Evolutionary conservation across 2,888 invertebrate species (phyloP).

Genomic region (Torymus auratus): DNA sequence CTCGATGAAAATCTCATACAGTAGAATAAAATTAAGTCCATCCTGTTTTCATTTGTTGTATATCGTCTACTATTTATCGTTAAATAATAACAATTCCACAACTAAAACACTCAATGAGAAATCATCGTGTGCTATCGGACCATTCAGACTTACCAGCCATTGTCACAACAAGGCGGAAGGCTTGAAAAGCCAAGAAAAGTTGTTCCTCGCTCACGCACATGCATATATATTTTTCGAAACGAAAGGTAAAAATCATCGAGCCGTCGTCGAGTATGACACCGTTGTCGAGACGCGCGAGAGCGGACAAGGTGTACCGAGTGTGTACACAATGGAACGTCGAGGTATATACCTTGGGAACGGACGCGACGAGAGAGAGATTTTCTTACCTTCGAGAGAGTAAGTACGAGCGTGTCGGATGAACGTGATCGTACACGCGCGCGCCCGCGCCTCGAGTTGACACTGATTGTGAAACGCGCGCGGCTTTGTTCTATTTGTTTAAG

Average conservation of each 20-base stretch:
- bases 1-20: too few species aligned
- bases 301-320: conserved; percentile 26
- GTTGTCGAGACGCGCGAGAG: conserved; percentile 20
- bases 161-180: too few species aligned
- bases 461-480: conserved; percentile 47
- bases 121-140: too few species aligned
- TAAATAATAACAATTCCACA: too few species aligned
- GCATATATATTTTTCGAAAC: conserved; percentile 7
- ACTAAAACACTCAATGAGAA: too few species aligned
- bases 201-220: too few species aligned
- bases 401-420: conserved; percentile 42
- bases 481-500: conserved; percentile 47
- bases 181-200: too few species aligned
- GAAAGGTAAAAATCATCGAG: conserved; percentile 38
- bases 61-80: too few species aligned
- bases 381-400: conserved; percentile 44
- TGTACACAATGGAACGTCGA: conserved; percentile 29
- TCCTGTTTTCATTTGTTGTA: too few species aligned
- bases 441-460: conserved; percentile 46
- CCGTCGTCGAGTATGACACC: conserved; percentile 18
- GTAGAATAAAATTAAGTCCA: too few species aligned
- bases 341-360: conserved; percentile 52
- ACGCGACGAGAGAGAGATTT: conserved; percentile 21
- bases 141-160: too few species aligned
- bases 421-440: conserved; percentile 14